Percentiles rank a stretch among this genome's conserved stretches.
phyloP scores from a whole-genome alignment of 2,888 invertebrate species.

The Parnassius mnemosyne region DNA sequence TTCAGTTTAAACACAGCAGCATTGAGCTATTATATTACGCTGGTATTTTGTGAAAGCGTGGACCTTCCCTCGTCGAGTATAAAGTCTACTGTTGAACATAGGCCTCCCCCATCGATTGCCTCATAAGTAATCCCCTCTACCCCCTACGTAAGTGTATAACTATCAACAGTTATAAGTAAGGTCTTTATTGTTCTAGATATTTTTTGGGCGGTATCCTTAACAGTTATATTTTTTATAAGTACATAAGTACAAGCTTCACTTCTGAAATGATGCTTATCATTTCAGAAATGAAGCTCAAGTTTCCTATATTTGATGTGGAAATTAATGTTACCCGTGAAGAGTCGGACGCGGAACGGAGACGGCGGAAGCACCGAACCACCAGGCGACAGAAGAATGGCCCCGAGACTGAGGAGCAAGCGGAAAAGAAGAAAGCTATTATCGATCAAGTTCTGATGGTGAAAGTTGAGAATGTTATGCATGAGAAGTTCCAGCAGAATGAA shows the following conservation, averaged over 20 bases:
- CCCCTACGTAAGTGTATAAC: no score
- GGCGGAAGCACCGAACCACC: constrained; percentile 69
- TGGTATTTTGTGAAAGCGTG: no score
- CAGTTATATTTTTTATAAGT: no score
- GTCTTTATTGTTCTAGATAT: no score
- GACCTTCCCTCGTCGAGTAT: no score
- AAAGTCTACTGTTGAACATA: no score
- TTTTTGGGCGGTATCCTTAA: no score
- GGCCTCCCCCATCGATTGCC: no score
- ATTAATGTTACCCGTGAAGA: constrained; percentile 91
- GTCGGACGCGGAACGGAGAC: constrained; percentile 79
- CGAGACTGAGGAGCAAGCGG: constrained; percentile 37
- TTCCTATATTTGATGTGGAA: constrained; percentile 90
- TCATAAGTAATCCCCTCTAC: no score
- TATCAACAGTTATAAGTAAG: no score
- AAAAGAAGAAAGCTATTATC: constrained; percentile 45
- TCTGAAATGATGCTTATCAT: constrained; percentile 65
- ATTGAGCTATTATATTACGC: no score
- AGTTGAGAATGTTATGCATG: constrained; percentile 94
- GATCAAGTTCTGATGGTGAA: constrained; percentile 91
- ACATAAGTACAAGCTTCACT: constrained; percentile 53
- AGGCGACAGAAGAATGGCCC: constrained; percentile 44
- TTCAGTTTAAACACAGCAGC: no score
- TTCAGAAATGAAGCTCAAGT: constrained; percentile 88
- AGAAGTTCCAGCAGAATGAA: constrained; percentile 93